Evolutionary conservation across 2,113 vertebrate species (phyloP).

Genomic region (Lepidothrix coronata): DNA sequence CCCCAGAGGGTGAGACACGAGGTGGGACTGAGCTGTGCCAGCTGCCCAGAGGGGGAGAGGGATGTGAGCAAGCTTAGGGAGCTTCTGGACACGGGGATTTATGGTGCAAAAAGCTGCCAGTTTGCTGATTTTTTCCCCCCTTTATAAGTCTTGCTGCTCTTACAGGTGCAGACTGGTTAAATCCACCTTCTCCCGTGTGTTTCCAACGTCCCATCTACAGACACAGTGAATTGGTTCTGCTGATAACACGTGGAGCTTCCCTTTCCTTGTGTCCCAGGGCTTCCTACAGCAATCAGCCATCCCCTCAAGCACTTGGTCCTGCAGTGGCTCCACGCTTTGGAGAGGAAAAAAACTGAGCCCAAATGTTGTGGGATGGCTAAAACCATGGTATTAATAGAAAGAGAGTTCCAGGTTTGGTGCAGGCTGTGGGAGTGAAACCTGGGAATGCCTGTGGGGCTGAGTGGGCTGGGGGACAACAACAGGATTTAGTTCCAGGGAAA

Average conservation of each 20-base stretch:
- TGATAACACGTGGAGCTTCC: not conserved
- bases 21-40: not conserved
- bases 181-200: not conserved
- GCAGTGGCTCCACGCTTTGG: too few relatives aligned
- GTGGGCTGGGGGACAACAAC: not conserved
- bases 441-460: not conserved
- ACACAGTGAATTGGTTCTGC: not conserved
- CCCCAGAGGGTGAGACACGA: not conserved
- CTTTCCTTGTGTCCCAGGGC: not conserved
- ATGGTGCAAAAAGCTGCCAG: not conserved
- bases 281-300: not conserved
- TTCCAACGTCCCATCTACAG: not conserved
- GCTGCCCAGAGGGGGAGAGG: not conserved
- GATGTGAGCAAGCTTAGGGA: not conserved
- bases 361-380: not conserved
- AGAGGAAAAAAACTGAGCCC: not conserved
- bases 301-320: not conserved
- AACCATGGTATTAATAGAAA: not conserved
- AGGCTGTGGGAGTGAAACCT: not conserved
- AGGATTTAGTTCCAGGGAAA: not conserved
- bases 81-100: not conserved
- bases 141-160: not conserved
- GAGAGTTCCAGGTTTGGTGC: not conserved
- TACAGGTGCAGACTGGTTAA: not conserved
- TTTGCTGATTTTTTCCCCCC: not conserved